Evolutionary conservation across 2,113 vertebrate species (phyloP).

Genomic region (Madoqua kirkii): DNA sequence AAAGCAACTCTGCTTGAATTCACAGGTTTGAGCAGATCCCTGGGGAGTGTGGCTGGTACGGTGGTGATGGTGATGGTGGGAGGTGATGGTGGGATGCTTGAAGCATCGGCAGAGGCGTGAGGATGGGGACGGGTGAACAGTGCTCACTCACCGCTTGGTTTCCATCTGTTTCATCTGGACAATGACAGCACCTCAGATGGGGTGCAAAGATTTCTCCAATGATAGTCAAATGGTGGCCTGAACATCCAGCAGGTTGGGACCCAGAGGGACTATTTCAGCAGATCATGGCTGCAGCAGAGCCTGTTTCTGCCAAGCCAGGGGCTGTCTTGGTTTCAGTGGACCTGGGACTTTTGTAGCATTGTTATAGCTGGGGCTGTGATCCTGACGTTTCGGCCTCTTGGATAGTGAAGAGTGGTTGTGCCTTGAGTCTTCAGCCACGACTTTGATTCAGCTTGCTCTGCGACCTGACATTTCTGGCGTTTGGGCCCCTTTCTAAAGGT

Average conservation of each 20-base stretch:
- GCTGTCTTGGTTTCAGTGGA: background rate
- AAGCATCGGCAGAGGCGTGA: fast-evolving
- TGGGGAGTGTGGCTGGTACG: fast-evolving
- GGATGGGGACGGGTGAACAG: fast-evolving
- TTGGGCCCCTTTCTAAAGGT: background rate
- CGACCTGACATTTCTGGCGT: background rate
- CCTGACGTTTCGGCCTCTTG: background rate
- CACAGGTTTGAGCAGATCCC: fast-evolving
- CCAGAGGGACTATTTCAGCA: background rate
- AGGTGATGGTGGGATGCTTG: fast-evolving
- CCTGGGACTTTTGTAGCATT: background rate
- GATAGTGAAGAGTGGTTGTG: background rate
- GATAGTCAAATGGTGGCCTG: background rate
- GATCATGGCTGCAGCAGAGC: background rate
- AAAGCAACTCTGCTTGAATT: too few relatives aligned
- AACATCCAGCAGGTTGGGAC: background rate
- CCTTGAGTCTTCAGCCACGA: background rate
- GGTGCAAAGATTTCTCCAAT: background rate
- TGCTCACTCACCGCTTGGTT: fast-evolving
- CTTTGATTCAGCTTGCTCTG: background rate
- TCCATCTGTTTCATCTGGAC: background rate
- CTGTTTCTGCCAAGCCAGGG: background rate
- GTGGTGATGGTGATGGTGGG: background rate
- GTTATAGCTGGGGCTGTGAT: background rate
- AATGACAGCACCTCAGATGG: too few relatives aligned